Percentiles rank a stretch among this genome's conserved stretches.
Evolutionary conservation across 2,797 vertebrate genomes (phyloP).

Genomic region (Manis javanica): DNA sequence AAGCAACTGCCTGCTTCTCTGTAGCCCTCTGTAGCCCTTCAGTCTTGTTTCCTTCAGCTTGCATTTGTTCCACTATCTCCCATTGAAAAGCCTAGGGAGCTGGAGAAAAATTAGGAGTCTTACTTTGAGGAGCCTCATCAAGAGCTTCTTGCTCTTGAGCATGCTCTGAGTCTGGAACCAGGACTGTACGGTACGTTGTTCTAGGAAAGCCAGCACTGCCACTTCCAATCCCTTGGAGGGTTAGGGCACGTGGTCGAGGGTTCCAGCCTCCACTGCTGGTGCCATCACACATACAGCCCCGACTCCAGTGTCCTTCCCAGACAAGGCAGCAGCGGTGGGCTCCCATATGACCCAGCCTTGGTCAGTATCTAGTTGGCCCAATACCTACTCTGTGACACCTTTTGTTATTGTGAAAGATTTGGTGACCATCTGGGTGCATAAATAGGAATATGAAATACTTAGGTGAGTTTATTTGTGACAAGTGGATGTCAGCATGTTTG

Average conservation of each 20-base stretch:
- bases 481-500: not conserved
- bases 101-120: not conserved
- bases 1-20: not conserved
- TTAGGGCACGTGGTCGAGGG: not conserved
- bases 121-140: not conserved
- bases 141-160: not conserved
- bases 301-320: not conserved
- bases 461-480: not conserved
- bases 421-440: not conserved
- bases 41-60: not conserved
- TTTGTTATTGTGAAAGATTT: not conserved
- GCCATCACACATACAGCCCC: not conserved
- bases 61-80: not conserved
- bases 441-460: not conserved
- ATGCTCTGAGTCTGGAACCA: not conserved
- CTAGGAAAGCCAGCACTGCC: not conserved
- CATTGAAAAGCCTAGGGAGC: not conserved
- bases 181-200: not conserved
- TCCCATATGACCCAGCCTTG: not conserved
- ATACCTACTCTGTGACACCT: not conserved
- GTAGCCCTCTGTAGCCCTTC: not conserved
- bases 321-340: not conserved
- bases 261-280: not conserved
- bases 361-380: not conserved
- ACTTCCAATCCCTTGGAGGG: fast-evolving